These are phyloP conservation scores for Bombus impatiens DNA, from an alignment of 1,140 invertebrate genomes.

Conservation along the genomic window DNA sequence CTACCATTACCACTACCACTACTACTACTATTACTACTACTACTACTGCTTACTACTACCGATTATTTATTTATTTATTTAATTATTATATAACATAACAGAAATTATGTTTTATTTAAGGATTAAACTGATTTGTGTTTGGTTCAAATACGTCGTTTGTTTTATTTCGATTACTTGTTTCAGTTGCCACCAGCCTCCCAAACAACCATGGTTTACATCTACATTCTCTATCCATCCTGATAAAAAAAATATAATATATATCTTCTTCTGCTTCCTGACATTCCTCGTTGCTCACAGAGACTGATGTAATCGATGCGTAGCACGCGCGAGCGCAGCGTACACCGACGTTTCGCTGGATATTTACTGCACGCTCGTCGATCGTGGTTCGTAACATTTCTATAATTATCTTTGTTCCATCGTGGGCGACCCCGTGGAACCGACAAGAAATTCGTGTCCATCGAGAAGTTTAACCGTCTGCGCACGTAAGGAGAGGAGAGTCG, in stretches of 20 bases:
- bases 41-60: conserved; percentile 69
- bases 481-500: not conserved
- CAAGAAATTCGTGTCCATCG: not conserved
- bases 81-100: conserved; percentile 81
- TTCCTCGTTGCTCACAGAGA: conserved; percentile 53
- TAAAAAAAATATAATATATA: not conserved
- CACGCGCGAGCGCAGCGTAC: conserved; percentile 2
- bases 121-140: conserved; percentile 83
- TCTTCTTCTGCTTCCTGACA: conserved; percentile 26
- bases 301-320: conserved; percentile 40
- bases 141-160: conserved; percentile 80
- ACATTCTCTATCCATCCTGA: conserved; percentile 22
- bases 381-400: conserved; percentile 54
- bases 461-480: not conserved
- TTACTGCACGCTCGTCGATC: conserved; percentile 54
- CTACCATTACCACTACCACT: conserved; percentile 12
- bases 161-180: conserved; percentile 80
- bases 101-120: conserved; percentile 82
- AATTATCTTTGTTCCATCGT: conserved; percentile 35
- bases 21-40: conserved; percentile 52
- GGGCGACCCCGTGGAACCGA: not conserved
- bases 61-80: conserved; percentile 83
- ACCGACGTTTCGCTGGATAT: not conserved
- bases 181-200: conserved; percentile 67
- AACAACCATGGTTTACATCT: conserved; percentile 30